Evolutionary conservation across 2,113 vertebrate genomes (phyloP).

Genomic region (Equus przewalskii): DNA sequence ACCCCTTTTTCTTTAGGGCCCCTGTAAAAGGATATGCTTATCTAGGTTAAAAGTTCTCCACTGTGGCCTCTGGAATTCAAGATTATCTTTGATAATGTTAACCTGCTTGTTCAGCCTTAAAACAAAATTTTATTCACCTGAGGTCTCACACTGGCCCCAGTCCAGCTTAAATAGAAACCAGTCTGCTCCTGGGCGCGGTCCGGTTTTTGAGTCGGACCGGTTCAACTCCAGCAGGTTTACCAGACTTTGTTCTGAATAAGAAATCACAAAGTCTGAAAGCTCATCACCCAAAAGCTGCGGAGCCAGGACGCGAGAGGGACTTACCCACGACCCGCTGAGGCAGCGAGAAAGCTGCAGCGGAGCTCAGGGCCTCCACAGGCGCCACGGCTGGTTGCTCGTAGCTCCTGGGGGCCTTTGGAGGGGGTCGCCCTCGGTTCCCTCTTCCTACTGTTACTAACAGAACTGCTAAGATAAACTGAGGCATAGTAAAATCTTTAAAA

Average conservation of each 20-base stretch:
- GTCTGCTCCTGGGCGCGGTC: not conserved
- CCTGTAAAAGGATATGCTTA: not conserved
- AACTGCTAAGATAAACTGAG: not conserved
- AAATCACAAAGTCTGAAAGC: not conserved
- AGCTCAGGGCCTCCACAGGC: not conserved
- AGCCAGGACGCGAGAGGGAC: not conserved
- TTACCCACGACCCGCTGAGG: not conserved
- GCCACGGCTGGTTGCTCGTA: not conserved
- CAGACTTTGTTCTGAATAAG: not conserved
- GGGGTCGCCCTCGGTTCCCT: not conserved
- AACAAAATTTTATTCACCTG: not conserved
- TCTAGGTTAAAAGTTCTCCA: not conserved
- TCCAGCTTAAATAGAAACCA: not conserved
- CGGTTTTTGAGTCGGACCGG: not conserved
- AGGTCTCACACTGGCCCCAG: not conserved
- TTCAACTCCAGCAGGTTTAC: not conserved
- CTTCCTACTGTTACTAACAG: not conserved
- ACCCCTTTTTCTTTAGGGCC: not conserved
- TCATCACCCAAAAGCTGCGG: fast-evolving
- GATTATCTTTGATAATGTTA: not conserved
- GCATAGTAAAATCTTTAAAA: not conserved
- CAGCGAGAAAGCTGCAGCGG: not conserved
- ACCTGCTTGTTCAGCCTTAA: not conserved
- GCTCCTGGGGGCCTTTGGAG: not conserved
- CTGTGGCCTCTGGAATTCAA: not conserved